A percentile compares a stretch with the other conserved stretches of the same genome.
Evolutionary conservation across 2,113 vertebrate species (phyloP).

Genomic region (Cynocephalus volans): DNA sequence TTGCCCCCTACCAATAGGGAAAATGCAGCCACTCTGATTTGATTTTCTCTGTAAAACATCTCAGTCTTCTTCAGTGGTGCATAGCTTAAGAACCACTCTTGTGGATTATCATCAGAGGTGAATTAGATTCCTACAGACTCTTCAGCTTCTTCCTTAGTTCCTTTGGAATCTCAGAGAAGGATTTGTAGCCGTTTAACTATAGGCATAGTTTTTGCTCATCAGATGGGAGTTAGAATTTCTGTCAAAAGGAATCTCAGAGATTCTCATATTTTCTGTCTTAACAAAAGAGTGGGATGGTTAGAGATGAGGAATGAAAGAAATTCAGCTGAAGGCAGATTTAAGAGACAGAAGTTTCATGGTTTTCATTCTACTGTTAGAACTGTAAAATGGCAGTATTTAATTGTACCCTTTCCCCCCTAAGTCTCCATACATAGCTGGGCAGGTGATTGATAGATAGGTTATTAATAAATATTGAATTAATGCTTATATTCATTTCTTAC

Average conservation of each 20-base stretch:
- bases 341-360: not conserved
- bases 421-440: not conserved
- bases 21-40: not conserved
- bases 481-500: not conserved
- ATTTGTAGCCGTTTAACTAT: not conserved
- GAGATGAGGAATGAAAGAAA: not conserved
- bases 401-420: not conserved
- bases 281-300: not conserved
- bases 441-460: not conserved
- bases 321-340: not conserved
- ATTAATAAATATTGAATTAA: not conserved
- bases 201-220: not conserved
- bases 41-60: not conserved
- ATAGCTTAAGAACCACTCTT: not conserved
- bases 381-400: not conserved
- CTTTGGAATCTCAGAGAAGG: conserved; percentile 17
- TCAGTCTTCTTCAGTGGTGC: not conserved
- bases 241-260: conserved; percentile 10
- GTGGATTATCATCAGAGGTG: not conserved
- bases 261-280: not conserved
- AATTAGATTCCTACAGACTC: not conserved
- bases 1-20: not conserved
- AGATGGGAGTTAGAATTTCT: conserved; percentile 18
- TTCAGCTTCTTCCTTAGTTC: not conserved
- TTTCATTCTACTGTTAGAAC: conserved; percentile 17